These are phyloP conservation scores for Phyllotreta striolata DNA, from an alignment of 2,888 invertebrate species.

Conservation along the genomic window DNA sequence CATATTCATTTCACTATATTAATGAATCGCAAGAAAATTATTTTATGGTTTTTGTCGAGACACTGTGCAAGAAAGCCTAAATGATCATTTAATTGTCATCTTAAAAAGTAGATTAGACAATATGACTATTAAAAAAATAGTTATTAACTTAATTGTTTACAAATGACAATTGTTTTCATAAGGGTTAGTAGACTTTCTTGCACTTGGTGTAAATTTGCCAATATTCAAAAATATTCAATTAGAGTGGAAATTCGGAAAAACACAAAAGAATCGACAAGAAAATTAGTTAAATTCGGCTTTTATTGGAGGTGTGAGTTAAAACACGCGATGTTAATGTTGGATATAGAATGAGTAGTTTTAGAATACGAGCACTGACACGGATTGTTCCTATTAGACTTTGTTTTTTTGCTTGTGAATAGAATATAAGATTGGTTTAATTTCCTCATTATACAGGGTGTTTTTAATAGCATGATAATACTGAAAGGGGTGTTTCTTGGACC, in stretches of 20 bases:
- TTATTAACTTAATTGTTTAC: no score
- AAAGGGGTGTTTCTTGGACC: no score
- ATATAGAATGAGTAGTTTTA: conserved; percentile 29
- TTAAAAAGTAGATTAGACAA: no score
- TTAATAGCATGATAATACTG: conserved; percentile 4
- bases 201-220: no score
- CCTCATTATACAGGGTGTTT: conserved; percentile 38
- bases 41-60: no score
- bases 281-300: conserved; percentile 14
- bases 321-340: not conserved
- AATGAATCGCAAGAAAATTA: no score
- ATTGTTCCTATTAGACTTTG: conserved; percentile 45
- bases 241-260: not conserved
- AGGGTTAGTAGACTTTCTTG: no score
- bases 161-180: no score
- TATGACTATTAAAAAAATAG: no score
- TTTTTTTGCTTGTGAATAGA: conserved; percentile 28
- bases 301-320: conserved; percentile 1
- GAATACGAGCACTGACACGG: conserved; percentile 49
- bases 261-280: not conserved
- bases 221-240: not conserved
- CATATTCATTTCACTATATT: no score
- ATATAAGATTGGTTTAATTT: conserved; percentile 18
- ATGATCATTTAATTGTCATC: no score
- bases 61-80: no score